Conservation (phyloP, 35 echinoderm and acorn worm genomes). For the Apostichopus parvimensis region DNA sequence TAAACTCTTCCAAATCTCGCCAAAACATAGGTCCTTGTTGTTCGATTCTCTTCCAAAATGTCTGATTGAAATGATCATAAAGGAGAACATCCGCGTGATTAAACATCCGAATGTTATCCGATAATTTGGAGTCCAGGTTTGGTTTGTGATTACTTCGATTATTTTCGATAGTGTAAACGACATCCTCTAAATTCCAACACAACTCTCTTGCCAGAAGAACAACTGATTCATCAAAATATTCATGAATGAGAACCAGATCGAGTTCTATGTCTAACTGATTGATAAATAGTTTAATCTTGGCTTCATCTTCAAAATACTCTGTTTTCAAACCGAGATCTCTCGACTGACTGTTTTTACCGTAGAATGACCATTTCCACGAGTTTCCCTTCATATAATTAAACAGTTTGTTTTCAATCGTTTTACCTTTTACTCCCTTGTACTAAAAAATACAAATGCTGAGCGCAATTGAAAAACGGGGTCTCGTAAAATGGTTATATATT, state of each 20-base stretch:
- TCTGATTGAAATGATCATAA: conserved; percentile 63
- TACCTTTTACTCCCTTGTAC: not conserved
- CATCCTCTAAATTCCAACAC: conserved; percentile 2
- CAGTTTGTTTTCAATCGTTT: not conserved
- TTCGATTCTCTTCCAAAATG: conserved; percentile 53
- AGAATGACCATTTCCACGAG: not conserved
- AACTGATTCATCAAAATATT: conserved; percentile 22
- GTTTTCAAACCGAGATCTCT: not conserved
- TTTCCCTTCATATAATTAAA: not conserved
- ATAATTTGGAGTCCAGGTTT: not conserved
- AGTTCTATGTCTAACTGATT: not conserved
- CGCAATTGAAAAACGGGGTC: conserved; percentile 57
- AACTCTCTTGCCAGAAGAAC: not conserved
- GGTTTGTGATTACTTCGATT: not conserved
- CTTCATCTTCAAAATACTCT: not conserved
- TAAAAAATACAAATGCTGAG: conserved; percentile 58
- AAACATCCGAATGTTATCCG: conserved; percentile 24
- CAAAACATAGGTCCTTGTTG: conserved; percentile 47
- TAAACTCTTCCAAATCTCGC: conserved; percentile 45
- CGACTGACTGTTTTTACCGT: conserved; percentile 11
- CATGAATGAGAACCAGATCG: not conserved
- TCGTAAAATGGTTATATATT: conserved; percentile 62
- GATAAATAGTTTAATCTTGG: not conserved
- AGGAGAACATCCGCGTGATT: conserved; percentile 60
- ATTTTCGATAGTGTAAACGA: not conserved